Conservation (phyloP, 1,140 invertebrate genomes). For the Cheumatopsyche charites region DNA sequence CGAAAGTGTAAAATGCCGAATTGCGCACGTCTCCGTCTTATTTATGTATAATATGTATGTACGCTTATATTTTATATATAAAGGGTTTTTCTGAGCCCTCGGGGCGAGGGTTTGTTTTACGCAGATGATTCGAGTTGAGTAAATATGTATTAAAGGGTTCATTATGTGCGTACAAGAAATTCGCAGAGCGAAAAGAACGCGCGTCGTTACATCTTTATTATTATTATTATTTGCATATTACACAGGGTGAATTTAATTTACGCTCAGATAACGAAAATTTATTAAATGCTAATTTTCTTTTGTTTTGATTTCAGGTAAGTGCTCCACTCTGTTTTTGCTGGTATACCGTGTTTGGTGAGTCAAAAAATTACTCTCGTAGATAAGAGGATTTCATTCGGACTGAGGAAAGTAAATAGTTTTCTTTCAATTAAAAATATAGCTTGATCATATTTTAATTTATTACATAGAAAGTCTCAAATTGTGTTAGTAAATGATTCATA, state of each 20-base stretch:
- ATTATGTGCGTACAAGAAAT: too few relatives aligned
- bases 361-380: not conserved
- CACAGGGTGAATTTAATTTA: not conserved
- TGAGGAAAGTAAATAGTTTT: too few relatives aligned
- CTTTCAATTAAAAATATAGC: too few relatives aligned
- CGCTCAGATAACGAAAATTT: not conserved
- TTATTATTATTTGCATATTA: too few relatives aligned
- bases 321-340: not conserved
- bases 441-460: too few relatives aligned
- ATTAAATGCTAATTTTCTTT: slow-evolving; percentile 3
- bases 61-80: not conserved
- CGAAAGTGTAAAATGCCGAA: not conserved
- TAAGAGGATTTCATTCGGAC: too few relatives aligned
- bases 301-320: not conserved
- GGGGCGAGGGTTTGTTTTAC: not conserved
- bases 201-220: too few relatives aligned
- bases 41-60: not conserved
- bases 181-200: too few relatives aligned
- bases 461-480: too few relatives aligned
- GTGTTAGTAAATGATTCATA: too few relatives aligned
- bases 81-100: not conserved
- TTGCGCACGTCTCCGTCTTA: not conserved
- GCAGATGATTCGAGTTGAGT: too few relatives aligned
- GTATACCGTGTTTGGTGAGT: not conserved
- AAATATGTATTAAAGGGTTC: too few relatives aligned